Conservation (phyloP, 2,113 vertebrate species). For the Ctenomys sociabilis region DNA sequence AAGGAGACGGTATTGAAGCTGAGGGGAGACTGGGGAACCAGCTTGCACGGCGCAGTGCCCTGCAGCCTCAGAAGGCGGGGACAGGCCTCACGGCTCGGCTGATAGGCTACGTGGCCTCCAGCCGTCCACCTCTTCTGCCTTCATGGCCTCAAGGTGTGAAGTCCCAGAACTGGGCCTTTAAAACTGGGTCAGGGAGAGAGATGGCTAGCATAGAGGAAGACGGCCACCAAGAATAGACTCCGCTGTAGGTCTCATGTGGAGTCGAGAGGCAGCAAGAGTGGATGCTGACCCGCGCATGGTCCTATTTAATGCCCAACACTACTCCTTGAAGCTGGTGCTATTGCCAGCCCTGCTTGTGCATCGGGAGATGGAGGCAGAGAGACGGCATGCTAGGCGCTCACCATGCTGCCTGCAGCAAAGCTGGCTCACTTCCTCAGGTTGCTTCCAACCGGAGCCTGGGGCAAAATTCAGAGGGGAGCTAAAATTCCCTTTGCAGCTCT, state of each 20-base stretch:
- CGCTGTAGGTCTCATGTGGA: not conserved
- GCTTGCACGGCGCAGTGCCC: not conserved
- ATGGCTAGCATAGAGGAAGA: not conserved
- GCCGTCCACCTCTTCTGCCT: not conserved
- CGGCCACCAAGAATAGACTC: not conserved
- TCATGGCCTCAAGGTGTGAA: not conserved
- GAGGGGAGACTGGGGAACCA: not conserved
- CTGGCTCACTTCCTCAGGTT: no score
- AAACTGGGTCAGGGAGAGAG: not conserved
- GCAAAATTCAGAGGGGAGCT: no score
- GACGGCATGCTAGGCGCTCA: not conserved
- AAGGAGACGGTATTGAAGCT: not conserved
- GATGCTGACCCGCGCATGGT: not conserved
- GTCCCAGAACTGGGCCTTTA: not conserved
- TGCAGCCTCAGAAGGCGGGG: not conserved
- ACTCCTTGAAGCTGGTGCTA: not conserved
- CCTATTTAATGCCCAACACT: not conserved
- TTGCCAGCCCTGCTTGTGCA: not conserved
- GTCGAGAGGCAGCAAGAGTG: not conserved
- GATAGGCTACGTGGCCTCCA: not conserved
- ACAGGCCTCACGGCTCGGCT: not conserved
- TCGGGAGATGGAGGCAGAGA: not conserved
- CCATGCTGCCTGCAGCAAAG: not conserved
- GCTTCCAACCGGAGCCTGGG: not conserved
- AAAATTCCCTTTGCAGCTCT: not conserved